Conservation (phyloP, 92 coral and sea anemone genomes). For the Umimayanthus chanpuru region DNA sequence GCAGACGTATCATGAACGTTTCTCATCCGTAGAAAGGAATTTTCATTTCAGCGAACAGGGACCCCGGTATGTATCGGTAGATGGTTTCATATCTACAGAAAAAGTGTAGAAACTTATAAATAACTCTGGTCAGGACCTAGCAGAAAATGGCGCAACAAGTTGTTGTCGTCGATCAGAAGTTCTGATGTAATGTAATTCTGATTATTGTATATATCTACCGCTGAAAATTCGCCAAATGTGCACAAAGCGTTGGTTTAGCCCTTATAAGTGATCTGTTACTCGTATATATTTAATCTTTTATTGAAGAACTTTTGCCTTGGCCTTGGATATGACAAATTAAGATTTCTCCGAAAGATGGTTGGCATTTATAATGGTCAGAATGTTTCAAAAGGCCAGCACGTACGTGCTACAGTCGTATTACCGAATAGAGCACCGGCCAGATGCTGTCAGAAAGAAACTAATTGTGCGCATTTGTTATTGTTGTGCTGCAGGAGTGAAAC, state of each 20-base stretch:
- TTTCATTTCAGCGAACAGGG: slow-evolving; percentile 11
- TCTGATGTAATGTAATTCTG: not conserved
- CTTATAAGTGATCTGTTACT: not conserved
- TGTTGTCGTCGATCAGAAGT: not conserved
- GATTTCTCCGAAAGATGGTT: not conserved
- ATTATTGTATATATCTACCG: not conserved
- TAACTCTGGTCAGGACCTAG: slow-evolving; percentile 3
- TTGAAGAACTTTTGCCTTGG: not conserved
- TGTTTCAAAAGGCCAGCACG: not conserved
- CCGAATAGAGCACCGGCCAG: not conserved
- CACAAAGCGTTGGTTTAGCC: not conserved
- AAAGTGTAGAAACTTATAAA: not conserved
- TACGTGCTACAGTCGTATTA: not conserved
- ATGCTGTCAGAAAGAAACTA: slow-evolving; percentile 3
- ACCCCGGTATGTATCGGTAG: slow-evolving; percentile 24
- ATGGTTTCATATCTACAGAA: slow-evolving; percentile 6
- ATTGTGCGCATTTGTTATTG: slow-evolving; percentile 22
- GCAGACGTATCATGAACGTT: slow-evolving; percentile 49
- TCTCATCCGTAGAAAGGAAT: slow-evolving; percentile 33
- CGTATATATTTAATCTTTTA: not conserved
- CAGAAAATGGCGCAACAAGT: slow-evolving; percentile 45
- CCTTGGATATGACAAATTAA: not conserved
- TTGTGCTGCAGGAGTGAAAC: slow-evolving; percentile 5
- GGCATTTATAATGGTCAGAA: not conserved
- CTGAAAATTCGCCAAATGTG: not conserved